These are phyloP conservation scores for Linurgus olivaceus DNA, from an alignment of 2,797 vertebrate genomes.

Conservation along the genomic window DNA sequence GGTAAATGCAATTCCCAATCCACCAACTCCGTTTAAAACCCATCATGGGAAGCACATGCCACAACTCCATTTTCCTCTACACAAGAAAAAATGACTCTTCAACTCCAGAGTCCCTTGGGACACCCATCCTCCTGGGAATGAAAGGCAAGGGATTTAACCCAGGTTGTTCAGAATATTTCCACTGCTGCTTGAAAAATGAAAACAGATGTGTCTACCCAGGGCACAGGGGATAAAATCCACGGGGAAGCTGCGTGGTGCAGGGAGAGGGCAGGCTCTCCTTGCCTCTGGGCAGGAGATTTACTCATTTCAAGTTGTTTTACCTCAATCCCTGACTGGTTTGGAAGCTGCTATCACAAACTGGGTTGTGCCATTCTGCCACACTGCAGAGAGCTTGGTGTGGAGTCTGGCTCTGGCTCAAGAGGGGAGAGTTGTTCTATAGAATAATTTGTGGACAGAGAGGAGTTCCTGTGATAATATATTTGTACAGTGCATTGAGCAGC, in stretches of 20 bases:
- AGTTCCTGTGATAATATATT: conserved; percentile 16
- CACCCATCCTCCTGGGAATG: neutral
- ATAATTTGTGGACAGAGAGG: neutral
- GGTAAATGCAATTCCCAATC: neutral
- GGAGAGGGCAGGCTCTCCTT: neutral
- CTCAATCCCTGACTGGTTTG: neutral
- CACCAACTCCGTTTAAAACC: neutral
- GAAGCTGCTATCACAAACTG: neutral
- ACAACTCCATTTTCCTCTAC: neutral
- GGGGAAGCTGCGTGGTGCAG: fast-evolving
- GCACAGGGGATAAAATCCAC: neutral
- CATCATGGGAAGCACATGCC: neutral
- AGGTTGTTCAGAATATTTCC: neutral
- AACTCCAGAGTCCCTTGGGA: neutral
- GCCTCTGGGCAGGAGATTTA: neutral
- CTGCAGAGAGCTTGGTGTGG: neutral
- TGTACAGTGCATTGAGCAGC: neutral
- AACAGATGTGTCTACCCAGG: neutral
- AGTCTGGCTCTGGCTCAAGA: neutral
- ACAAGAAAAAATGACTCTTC: neutral
- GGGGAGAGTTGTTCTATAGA: neutral
- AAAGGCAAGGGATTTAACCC: neutral
- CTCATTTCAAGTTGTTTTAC: neutral
- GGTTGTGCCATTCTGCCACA: neutral
- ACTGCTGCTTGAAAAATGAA: neutral